Percentiles rank a stretch among this genome's conserved stretches.
Conservation (phyloP, 2,113 vertebrate genomes). For the Aramus guarauna region DNA sequence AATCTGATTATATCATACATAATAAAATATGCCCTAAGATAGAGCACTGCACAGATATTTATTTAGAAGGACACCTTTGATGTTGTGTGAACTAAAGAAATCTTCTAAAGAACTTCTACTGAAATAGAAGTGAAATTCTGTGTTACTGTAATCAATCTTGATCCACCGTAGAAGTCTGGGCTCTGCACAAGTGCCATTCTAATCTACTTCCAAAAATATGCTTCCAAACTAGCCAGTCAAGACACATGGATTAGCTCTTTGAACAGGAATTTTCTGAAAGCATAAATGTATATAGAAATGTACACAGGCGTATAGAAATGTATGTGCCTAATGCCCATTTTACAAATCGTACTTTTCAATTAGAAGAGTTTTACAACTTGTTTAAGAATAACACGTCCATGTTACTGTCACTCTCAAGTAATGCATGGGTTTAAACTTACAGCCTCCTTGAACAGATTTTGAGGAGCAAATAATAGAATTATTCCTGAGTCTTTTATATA, state of each 20-base stretch:
- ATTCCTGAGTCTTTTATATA: not conserved
- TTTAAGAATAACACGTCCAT: constrained; percentile 17
- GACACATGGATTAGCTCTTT: not conserved
- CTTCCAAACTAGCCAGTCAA: not conserved
- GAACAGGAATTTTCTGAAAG: constrained; percentile 42
- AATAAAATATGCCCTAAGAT: constrained; percentile 40
- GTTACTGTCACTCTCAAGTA: not conserved
- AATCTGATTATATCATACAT: constrained; percentile 57
- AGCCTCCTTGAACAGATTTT: not conserved
- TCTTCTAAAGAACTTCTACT: constrained; percentile 36
- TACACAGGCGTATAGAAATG: not conserved
- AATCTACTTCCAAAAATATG: constrained; percentile 10
- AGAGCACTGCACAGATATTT: constrained; percentile 46
- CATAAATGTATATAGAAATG: not conserved
- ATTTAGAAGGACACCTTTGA: constrained; percentile 68
- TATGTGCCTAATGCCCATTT: not conserved
- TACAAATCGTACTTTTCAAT: constrained; percentile 26
- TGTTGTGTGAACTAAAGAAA: constrained; percentile 39
- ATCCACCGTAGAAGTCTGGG: not conserved
- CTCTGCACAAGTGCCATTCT: not conserved
- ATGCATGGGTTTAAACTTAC: not conserved
- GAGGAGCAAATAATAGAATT: constrained; percentile 7
- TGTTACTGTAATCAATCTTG: constrained; percentile 44
- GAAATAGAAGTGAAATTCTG: constrained; percentile 60
- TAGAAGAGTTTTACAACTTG: constrained; percentile 26